Evolutionary conservation across 2,888 invertebrate species (phyloP).

Genomic region (Adelphocoris suturalis): DNA sequence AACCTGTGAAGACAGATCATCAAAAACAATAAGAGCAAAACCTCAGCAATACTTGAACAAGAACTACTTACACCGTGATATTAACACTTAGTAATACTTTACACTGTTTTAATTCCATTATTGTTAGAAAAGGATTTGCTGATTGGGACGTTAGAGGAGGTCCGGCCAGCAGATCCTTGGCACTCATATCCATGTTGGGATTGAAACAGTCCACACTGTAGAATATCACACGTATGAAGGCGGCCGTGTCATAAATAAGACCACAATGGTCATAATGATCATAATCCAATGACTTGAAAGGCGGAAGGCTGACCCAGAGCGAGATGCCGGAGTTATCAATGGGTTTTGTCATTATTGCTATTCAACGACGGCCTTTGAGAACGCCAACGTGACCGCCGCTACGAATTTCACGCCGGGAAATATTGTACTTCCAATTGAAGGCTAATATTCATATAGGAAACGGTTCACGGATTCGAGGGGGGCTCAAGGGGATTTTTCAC

Average conservation of each 20-base stretch:
- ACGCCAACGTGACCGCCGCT: conserved; percentile 50
- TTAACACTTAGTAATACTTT: too few relatives aligned
- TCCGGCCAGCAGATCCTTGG: not conserved
- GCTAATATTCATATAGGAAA: not conserved
- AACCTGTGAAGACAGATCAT: too few relatives aligned
- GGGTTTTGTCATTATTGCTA: conserved; percentile 51
- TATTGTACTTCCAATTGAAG: conserved; percentile 31
- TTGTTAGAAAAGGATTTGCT: too few relatives aligned
- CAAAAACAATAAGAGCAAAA: too few relatives aligned
- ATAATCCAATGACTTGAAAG: conserved; percentile 26
- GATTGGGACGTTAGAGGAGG: too few relatives aligned
- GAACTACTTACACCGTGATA: too few relatives aligned
- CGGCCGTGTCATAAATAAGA: conserved; percentile 7
- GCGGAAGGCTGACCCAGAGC: conserved; percentile 26
- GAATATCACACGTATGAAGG: not conserved
- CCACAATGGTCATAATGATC: conserved; percentile 21
- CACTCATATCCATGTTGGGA: conserved; percentile 4
- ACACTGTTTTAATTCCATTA: too few relatives aligned
- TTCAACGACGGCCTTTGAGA: conserved; percentile 31
- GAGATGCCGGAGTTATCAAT: conserved; percentile 10
- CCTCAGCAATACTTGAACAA: too few relatives aligned
- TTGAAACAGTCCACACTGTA: not conserved
- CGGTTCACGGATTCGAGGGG: conserved; percentile 21
- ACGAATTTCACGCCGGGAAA: not conserved
- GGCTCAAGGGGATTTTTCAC: not conserved